phyloP scores from a whole-genome alignment of 2,113 vertebrate species.

The Nibea albiflora region DNA sequence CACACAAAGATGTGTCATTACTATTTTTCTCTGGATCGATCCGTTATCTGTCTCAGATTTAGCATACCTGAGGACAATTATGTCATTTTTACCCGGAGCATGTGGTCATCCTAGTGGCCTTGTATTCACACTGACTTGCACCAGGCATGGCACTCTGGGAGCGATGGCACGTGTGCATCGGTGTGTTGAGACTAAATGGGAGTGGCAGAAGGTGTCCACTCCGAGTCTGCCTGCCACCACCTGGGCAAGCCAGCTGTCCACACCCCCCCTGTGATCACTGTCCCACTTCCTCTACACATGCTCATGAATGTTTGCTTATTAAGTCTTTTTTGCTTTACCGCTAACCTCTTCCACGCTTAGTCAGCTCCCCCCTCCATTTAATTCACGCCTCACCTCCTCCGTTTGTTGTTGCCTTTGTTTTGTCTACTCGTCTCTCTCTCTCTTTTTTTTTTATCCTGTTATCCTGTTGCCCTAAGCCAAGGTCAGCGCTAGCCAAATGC shows the following conservation, averaged over 20 bases:
- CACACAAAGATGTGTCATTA: background rate
- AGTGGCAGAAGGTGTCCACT: constrained; percentile 37
- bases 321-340: background rate
- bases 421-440: background rate
- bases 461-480: background rate
- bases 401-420: constrained; percentile 12
- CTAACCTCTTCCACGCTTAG: background rate
- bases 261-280: constrained; percentile 8
- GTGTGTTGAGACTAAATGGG: constrained; percentile 15
- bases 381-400: constrained; percentile 17
- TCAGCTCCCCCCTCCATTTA: background rate
- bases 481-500: constrained; percentile 21
- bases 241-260: constrained; percentile 58
- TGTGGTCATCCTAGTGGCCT: background rate
- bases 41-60: background rate
- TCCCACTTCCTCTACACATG: constrained; percentile 4
- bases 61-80: background rate
- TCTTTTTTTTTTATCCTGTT: rapidly evolving
- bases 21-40: background rate
- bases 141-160: background rate
- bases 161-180: constrained; percentile 11
- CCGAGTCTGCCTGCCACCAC: constrained; percentile 35
- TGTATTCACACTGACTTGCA: background rate
- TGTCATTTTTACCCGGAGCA: background rate
- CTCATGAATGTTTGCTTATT: background rate